phyloP scores from a whole-genome alignment of 2,113 vertebrate species.

The Beaufortia kweichowensis region DNA sequence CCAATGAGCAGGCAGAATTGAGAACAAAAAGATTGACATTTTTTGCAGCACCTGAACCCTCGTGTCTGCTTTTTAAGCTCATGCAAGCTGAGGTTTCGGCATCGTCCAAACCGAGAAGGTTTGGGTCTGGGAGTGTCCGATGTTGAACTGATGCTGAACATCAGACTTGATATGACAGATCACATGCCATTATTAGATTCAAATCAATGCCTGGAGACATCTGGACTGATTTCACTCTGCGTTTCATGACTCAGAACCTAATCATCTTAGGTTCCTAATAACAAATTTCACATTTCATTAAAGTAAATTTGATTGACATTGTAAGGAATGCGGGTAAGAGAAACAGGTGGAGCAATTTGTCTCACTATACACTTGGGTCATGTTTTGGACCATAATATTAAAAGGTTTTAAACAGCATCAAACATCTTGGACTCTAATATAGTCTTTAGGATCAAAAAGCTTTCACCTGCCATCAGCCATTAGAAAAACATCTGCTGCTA shows the following conservation, averaged over 20 bases:
- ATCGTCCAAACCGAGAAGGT: background rate
- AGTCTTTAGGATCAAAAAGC: constrained; percentile 41
- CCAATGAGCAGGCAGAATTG: constrained; percentile 32
- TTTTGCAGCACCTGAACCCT: constrained; percentile 14
- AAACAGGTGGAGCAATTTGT: constrained; percentile 6
- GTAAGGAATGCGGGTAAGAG: background rate
- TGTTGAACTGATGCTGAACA: constrained; percentile 11
- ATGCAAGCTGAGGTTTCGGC: background rate
- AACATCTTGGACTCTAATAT: background rate
- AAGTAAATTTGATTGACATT: background rate
- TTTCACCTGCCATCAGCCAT: background rate
- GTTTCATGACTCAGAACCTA: background rate
- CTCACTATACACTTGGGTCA: constrained; percentile 7
- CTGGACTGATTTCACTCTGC: background rate
- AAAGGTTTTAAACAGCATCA: background rate
- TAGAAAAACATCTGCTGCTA: constrained; percentile 29
- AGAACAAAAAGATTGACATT: constrained; percentile 37
- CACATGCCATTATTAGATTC: constrained; percentile 1
- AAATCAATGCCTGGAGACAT: background rate
- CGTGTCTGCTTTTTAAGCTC: background rate
- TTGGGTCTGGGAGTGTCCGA: background rate
- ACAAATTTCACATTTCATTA: constrained; percentile 23
- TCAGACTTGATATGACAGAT: constrained; percentile 16
- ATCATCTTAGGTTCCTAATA: constrained; percentile 24
- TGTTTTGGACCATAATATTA: background rate